Evolutionary conservation across 2,888 invertebrate genomes (phyloP).

Genomic region (Eupithecia abbreviata): DNA sequence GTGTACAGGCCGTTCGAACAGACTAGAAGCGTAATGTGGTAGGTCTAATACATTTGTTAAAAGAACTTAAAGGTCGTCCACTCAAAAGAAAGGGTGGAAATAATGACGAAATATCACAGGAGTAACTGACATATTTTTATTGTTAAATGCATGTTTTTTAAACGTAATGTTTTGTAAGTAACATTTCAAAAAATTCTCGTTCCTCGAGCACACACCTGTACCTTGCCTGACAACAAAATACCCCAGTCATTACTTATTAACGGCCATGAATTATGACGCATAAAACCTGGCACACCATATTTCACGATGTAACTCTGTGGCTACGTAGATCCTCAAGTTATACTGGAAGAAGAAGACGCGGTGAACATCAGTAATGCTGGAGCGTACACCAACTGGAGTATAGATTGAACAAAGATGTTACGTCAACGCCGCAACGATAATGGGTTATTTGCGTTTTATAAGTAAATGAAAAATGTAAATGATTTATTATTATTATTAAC

Average conservation of each 20-base stretch:
- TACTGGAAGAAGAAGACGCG: constrained; percentile 8
- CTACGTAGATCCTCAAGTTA: constrained; percentile 23
- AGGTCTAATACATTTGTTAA: no score
- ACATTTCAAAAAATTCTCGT: constrained; percentile 12
- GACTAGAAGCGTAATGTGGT: no score
- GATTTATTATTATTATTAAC: no score
- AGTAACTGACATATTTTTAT: no score
- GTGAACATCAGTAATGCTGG: background rate
- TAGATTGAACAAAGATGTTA: background rate
- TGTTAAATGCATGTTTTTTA: no score
- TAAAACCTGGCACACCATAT: constrained; percentile 44
- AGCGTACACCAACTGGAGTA: background rate
- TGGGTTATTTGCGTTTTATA: no score
- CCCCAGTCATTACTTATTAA: constrained; percentile 36
- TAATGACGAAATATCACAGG: no score
- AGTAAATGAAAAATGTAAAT: no score
- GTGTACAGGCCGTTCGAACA: no score
- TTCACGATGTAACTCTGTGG: constrained; percentile 37
- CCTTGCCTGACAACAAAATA: constrained; percentile 20
- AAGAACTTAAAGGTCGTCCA: no score
- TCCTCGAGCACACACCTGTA: constrained; percentile 10
- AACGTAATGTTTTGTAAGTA: background rate
- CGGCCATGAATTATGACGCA: constrained; percentile 41
- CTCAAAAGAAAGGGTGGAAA: no score
- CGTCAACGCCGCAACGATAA: no score